Percentiles rank a stretch among this genome's conserved stretches.
phyloP scores from a whole-genome alignment of 2,888 invertebrate species.

The Amphipoea lucens region DNA sequence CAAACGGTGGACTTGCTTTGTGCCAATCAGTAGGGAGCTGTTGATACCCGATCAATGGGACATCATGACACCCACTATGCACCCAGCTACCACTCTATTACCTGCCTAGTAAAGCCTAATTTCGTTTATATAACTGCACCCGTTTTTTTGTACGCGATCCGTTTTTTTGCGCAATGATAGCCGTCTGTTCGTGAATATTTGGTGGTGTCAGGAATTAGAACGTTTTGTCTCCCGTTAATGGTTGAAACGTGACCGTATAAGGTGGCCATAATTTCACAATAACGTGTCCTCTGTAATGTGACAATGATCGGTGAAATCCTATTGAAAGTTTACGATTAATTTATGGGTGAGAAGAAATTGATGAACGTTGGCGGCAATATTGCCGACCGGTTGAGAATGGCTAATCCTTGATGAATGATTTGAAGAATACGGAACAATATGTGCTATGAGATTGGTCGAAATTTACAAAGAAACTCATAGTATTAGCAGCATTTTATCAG shows the following conservation, averaged over 20 bases:
- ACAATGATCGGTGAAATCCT: constrained; percentile 83
- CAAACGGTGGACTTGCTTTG: constrained; percentile 86
- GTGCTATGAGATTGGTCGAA: not conserved
- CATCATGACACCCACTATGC: constrained; percentile 75
- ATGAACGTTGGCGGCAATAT: constrained; percentile 62
- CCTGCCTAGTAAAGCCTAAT: constrained; percentile 63
- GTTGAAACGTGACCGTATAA: constrained; percentile 88
- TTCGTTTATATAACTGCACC: constrained; percentile 47
- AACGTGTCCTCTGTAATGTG: constrained; percentile 84
- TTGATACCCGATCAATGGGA: constrained; percentile 86
- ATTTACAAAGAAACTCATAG: not conserved
- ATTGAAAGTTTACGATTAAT: constrained; percentile 80
- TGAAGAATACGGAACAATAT: not conserved
- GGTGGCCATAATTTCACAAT: constrained; percentile 85
- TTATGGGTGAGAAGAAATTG: constrained; percentile 78
- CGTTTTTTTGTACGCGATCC: constrained; percentile 58
- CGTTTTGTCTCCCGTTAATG: constrained; percentile 89
- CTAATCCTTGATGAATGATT: constrained; percentile 73
- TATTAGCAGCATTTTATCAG: too few species aligned
- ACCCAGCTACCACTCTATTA: constrained; percentile 39
- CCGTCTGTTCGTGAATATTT: constrained; percentile 87
- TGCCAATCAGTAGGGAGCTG: constrained; percentile 87
- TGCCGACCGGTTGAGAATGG: constrained; percentile 62
- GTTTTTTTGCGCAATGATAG: constrained; percentile 89
- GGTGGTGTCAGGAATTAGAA: constrained; percentile 87